phyloP scores from a whole-genome alignment of 2,113 vertebrate species.

The Herpetotheres cachinnans region DNA sequence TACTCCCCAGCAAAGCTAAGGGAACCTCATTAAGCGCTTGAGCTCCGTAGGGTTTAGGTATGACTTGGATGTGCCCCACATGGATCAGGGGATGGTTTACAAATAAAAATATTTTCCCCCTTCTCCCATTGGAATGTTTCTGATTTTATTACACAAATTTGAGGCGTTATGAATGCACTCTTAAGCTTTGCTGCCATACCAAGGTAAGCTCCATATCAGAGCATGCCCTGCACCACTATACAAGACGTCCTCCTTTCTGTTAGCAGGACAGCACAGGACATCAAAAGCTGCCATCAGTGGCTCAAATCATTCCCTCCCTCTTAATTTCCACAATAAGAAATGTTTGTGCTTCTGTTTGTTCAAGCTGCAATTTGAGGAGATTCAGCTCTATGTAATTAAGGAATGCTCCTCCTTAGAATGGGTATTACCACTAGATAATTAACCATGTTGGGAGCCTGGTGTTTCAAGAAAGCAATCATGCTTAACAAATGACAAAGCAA shows the following conservation, averaged over 20 bases:
- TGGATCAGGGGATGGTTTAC: background rate
- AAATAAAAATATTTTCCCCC: background rate
- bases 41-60: background rate
- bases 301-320: background rate
- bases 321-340: background rate
- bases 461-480: conserved; percentile 23
- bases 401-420: conserved; percentile 23
- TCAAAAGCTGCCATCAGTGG: background rate
- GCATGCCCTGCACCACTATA: background rate
- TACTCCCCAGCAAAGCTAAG: background rate
- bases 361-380: conserved; percentile 16
- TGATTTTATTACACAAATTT: background rate
- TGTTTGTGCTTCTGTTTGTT: conserved; percentile 8
- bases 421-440: conserved; percentile 35
- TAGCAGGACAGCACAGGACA: background rate
- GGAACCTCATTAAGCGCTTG: background rate
- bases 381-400: conserved; percentile 33
- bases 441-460: conserved; percentile 26
- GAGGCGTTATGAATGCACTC: background rate
- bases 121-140: background rate
- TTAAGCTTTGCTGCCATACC: background rate
- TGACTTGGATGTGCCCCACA: background rate
- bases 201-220: background rate
- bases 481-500: conserved; percentile 40
- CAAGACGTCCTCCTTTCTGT: background rate